Percentiles rank a stretch among this genome's conserved stretches.
Evolutionary conservation across 2,113 vertebrate species (phyloP).

Genomic region (Peromyscus polionotus): DNA sequence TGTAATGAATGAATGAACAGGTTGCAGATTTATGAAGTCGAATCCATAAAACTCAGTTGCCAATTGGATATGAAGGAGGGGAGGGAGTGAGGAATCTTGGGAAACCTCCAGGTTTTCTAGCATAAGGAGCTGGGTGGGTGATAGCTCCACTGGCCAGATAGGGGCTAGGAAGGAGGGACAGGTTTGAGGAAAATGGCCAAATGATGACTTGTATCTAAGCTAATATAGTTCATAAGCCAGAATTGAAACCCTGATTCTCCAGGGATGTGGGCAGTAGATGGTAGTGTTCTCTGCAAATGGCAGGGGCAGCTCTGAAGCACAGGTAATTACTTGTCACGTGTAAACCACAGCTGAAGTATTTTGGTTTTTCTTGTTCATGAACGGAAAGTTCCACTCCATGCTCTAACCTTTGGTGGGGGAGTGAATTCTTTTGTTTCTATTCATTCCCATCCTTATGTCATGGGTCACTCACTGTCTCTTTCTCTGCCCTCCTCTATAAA

Average conservation of each 20-base stretch:
- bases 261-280: neutral
- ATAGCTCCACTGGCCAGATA: neutral
- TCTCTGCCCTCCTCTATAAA: neutral
- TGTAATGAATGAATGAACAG: slow-evolving; percentile 5
- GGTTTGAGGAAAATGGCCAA: neutral
- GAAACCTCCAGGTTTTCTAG: neutral
- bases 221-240: neutral
- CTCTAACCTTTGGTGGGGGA: neutral
- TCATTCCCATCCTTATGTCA: neutral
- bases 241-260: neutral
- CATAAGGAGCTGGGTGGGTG: neutral
- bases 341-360: neutral
- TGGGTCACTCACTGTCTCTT: neutral
- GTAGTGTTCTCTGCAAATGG: neutral
- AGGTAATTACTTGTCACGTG: neutral
- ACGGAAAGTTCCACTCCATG: slow-evolving; percentile 10
- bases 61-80: slow-evolving; percentile 6
- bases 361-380: slow-evolving; percentile 25
- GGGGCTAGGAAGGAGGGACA: neutral
- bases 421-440: neutral
- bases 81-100: slow-evolving; percentile 9
- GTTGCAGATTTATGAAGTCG: slow-evolving; percentile 40
- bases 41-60: slow-evolving; percentile 38
- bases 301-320: neutral
- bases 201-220: neutral